Evolutionary conservation across 2,113 vertebrate genomes (phyloP).

Genomic region (Scytalopus superciliaris): DNA sequence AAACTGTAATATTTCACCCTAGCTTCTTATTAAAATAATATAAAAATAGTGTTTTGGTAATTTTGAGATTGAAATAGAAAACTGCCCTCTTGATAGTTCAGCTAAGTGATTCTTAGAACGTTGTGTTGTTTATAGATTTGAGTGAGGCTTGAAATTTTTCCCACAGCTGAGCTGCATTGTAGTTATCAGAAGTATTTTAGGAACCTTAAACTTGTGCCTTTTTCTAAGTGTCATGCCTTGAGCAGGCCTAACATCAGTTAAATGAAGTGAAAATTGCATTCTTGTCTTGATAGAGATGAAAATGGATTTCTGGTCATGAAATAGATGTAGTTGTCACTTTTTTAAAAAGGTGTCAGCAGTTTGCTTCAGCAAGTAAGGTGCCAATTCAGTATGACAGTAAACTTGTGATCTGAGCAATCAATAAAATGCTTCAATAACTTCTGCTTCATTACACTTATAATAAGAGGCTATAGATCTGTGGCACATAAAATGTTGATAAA

Average conservation of each 20-base stretch:
- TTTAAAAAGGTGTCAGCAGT: constrained; percentile 94
- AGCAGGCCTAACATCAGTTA: constrained; percentile 88
- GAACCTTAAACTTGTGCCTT: constrained; percentile 84
- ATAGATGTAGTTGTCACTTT: constrained; percentile 95
- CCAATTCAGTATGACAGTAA: constrained; percentile 91
- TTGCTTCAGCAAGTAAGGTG: constrained; percentile 90
- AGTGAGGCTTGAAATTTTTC: constrained; percentile 45
- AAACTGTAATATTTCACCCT: not conserved
- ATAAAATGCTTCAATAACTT: constrained; percentile 93
- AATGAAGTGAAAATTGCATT: constrained; percentile 98
- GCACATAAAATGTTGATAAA: constrained; percentile 84
- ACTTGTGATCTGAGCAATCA: constrained; percentile 94
- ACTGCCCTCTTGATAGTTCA: not conserved
- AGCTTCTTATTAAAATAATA: constrained; percentile 28
- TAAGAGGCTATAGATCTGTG: constrained; percentile 90
- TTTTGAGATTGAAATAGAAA: constrained; percentile 45
- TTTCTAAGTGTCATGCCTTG: constrained; percentile 82
- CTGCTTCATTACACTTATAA: constrained; percentile 93
- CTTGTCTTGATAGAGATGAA: constrained; percentile 94
- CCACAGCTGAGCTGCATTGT: constrained; percentile 73
- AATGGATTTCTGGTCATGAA: constrained; percentile 95
- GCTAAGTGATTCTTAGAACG: constrained; percentile 39
- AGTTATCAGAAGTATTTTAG: constrained; percentile 82
- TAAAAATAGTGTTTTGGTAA: not conserved
- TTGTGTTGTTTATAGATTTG: constrained; percentile 51